Evolutionary conservation across 92 coral and sea anemone genomes (phyloP).

Genomic region (Heteractis magnifica): DNA sequence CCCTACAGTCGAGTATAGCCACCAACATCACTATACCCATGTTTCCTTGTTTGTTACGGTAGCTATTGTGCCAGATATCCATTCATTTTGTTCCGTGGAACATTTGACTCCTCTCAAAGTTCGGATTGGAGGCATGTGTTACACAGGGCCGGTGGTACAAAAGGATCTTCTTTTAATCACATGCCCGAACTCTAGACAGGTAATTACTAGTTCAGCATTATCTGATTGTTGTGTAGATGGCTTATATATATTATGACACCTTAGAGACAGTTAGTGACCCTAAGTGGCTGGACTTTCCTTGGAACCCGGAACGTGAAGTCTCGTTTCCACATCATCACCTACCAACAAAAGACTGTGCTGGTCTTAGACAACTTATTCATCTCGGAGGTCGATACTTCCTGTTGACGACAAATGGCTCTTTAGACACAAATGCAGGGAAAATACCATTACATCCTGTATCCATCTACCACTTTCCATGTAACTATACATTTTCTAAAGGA

Average conservation of each 20-base stretch:
- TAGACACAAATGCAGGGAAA: conserved; percentile 26
- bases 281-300: conserved; percentile 47
- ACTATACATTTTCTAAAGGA: conserved; percentile 18
- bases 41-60: too few relatives aligned
- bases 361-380: conserved; percentile 29
- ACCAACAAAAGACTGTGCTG: conserved; percentile 20
- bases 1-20: too few relatives aligned
- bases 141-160: too few relatives aligned
- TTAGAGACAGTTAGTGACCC: conserved; percentile 31
- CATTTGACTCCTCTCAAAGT: too few relatives aligned
- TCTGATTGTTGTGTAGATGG: conserved; percentile 30
- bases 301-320: conserved; percentile 36
- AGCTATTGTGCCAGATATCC: too few relatives aligned
- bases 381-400: conserved; percentile 43
- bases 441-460: conserved; percentile 27
- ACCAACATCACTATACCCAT: too few relatives aligned
- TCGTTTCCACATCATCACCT: conserved; percentile 32
- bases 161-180: too few relatives aligned
- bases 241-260: conserved; percentile 6
- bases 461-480: conserved; percentile 48
- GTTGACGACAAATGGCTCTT: conserved; percentile 25
- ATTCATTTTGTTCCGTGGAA: too few relatives aligned
- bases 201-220: background rate
- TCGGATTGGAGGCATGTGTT: too few relatives aligned
- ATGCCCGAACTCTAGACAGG: too few relatives aligned